A percentile compares a stretch with the other conserved stretches of the same genome.
phyloP scores from a whole-genome alignment of 2,888 invertebrate species.

The Cantharis nigra region DNA sequence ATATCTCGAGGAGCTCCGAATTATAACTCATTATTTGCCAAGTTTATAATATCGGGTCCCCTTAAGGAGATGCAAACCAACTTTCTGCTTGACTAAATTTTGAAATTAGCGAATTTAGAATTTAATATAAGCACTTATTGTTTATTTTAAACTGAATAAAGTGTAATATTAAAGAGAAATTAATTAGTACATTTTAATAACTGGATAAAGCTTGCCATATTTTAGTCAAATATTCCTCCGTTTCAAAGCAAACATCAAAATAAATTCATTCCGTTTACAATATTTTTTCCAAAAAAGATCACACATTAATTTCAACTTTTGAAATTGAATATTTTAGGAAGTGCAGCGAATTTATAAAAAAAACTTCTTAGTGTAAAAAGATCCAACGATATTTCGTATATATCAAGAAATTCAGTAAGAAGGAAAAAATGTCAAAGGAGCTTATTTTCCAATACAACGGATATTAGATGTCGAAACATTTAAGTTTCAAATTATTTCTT shows the following conservation, averaged over 20 bases:
- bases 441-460: constrained; percentile 25
- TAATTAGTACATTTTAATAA: neutral
- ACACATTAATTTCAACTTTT: constrained; percentile 17
- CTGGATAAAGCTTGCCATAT: neutral
- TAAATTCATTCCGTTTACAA: neutral
- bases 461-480: constrained; percentile 32
- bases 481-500: constrained; percentile 28
- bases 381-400: neutral
- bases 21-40: constrained; percentile 28
- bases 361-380: constrained; percentile 6
- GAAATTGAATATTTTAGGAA: constrained; percentile 23
- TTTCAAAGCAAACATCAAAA: neutral
- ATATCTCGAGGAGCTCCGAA: constrained; percentile 24
- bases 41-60: constrained; percentile 17
- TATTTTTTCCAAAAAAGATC: constrained; percentile 10
- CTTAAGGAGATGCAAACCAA: constrained; percentile 5
- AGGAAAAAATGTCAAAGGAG: constrained; percentile 24
- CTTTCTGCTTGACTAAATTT: constrained; percentile 18
- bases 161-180: neutral
- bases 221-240: neutral
- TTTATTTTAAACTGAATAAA: constrained; percentile 10
- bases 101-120: constrained; percentile 21
- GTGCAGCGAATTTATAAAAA: constrained; percentile 24
- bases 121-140: constrained; percentile 23
- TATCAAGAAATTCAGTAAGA: neutral